Evolutionary conservation across 53 echinoderm and acorn worm species (phyloP), one percentile per base, ranked within the genome.

Genomic region (Holothuria scabra): DNA sequence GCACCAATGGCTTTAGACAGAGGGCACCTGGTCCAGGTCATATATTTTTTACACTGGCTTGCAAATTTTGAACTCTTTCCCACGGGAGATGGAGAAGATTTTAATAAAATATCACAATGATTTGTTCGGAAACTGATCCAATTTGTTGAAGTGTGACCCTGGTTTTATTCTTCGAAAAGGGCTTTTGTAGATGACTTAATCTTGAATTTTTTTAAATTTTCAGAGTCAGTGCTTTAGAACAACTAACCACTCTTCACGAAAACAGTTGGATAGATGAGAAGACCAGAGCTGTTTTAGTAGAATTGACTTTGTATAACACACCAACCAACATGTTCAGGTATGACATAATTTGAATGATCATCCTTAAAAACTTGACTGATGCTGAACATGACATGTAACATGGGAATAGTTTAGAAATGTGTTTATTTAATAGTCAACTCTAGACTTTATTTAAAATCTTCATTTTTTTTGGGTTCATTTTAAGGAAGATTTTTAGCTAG

Each of bases 241-340:
- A 92, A 60, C 60, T 94, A 57, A 59, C 32, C 66, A 70, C 81
- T 26, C 62, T 94, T 56, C 59, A 84, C 46, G 63, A 92, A 24
- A 87, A 92, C 30, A 80, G 87, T 25, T 94, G 95, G 95, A 88
- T 94, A 31, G 95, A 94, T 58, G 82, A 66, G 12, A 84, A 89
- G 64, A 94, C 95, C 16, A 84, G 95, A 59, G 86, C 85, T 5
- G 86, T 94, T 60, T 85, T 90, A 13, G 46, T 94, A 4, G 95
- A 94, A 79, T 92, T 94, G 66, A 94, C 95, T 11, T 76, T 94
- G 22, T 94, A 87, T 84, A 94, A 94, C 66, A 87, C 95, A 11
- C 95, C 95, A 22, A 87, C 87, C 64, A 94, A 92, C 28, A 82
- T 94, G 30, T 94, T 87, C 80, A 87, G 86, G 95, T 94, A 58